Evolutionary conservation across 2,113 vertebrate genomes (phyloP), one percentile per base, ranked within the genome.

Genomic region (Ceratotherium simum): DNA sequence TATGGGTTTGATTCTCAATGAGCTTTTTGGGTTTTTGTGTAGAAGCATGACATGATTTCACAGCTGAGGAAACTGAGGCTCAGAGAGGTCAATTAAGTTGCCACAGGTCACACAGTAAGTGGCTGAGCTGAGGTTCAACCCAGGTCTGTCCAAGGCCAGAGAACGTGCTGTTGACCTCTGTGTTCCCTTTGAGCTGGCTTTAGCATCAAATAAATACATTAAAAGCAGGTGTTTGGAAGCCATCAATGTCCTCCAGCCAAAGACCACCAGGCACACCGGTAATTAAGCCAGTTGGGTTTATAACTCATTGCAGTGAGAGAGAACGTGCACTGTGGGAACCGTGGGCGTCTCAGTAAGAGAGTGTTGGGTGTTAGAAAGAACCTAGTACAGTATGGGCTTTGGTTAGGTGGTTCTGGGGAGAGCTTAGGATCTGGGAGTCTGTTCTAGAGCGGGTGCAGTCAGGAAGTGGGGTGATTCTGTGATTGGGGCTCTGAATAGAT

Each of bases 271-370:
- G 92, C 23, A 58, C 48, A 3, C 7, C 14, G 8, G 5, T 0
- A 62, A 33, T 21, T 51, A 29, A 36, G 31, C 31, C 54, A n/a
- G 4, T 4, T 25, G 20, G n/a, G 36, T 5, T 42, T 25, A n/a
- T 27, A 6, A 10, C 17, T 62, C 17, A 0, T 13, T 54, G 20
- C 20, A 42, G 51, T 2, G 5, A 8, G 18, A 33, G 90, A 69
- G 36, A 39, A 56, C 0, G 1, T 0, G 3, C 6, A 0, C 42
- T 14, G 0, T 1, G 6, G 33, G 33, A 27, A 20, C 33, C 0
- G 2, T 1, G 33, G 42, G 60, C 4, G 1, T 51, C 42, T 36
- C 42, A 46, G 36, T n/a, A 46, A 62, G 70, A 48, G 12, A 6
- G 2, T 4, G 51, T 8, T 5, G 60, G 48, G 18, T 4, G 11